Conservation (phyloP, 2,888 invertebrate species). For the Protula sp. region DNA sequence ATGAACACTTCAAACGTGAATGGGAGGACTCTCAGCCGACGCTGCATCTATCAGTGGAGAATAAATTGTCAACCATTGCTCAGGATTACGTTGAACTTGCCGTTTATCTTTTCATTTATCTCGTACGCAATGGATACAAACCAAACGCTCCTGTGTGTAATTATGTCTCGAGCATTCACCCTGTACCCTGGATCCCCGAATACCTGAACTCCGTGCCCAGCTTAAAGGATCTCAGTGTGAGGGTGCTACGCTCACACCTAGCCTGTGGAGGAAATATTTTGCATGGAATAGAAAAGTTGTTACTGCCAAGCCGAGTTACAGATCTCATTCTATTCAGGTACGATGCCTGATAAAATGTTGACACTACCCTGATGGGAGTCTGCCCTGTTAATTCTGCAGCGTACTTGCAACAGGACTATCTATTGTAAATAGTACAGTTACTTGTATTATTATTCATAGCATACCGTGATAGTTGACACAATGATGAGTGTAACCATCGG, state of each 20-base stretch:
- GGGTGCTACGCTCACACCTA: slow-evolving; percentile 16
- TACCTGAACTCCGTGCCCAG: slow-evolving; percentile 15
- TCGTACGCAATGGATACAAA: slow-evolving; percentile 21
- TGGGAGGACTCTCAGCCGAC: not conserved
- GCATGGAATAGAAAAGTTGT: slow-evolving; percentile 12
- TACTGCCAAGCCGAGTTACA: slow-evolving; percentile 13
- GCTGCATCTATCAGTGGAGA: slow-evolving; percentile 11
- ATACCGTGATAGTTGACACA: too few relatives aligned
- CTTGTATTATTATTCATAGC: too few relatives aligned
- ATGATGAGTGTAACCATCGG: too few relatives aligned
- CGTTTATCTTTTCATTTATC: slow-evolving; percentile 14
- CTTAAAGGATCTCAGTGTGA: slow-evolving; percentile 15
- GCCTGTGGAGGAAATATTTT: slow-evolving; percentile 20
- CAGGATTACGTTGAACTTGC: slow-evolving; percentile 19
- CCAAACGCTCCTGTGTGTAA: slow-evolving; percentile 14
- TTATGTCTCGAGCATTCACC: slow-evolving; percentile 1
- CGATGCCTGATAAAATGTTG: too few relatives aligned
- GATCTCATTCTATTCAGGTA: slow-evolving; percentile 11
- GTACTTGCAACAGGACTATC: too few relatives aligned
- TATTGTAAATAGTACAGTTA: too few relatives aligned
- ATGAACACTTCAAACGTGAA: not conserved
- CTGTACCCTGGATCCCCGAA: slow-evolving; percentile 15
- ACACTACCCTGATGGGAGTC: too few relatives aligned
- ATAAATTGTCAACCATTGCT: slow-evolving; percentile 18
- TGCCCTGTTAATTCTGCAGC: too few relatives aligned